These are phyloP conservation scores for Hypercompe scribonia DNA, from an alignment of 2,888 invertebrate genomes.

Conservation along the genomic window DNA sequence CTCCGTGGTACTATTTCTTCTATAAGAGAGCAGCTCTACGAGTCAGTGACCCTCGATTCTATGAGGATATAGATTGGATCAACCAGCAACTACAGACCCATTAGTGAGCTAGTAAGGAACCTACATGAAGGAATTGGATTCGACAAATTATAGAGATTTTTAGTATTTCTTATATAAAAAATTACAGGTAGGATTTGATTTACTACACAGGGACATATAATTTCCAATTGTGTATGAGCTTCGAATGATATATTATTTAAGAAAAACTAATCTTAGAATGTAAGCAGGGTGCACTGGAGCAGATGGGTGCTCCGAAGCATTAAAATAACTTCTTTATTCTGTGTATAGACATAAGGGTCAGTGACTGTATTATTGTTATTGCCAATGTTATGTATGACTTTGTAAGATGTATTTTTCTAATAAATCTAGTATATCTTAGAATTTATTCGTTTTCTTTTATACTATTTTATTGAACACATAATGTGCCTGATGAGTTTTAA, in stretches of 20 bases:
- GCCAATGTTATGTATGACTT: not conserved
- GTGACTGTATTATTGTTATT: not conserved
- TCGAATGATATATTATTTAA: not conserved
- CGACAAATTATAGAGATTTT: conserved; percentile 16
- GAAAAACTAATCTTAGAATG: conserved; percentile 1
- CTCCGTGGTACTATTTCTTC: conserved; percentile 95
- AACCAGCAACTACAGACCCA: conserved; percentile 83
- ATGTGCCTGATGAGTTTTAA: not conserved
- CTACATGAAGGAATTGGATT: conserved; percentile 10
- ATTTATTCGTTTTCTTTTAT: not conserved
- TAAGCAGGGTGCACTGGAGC: not conserved
- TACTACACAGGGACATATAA: not conserved
- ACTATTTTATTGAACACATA: not conserved
- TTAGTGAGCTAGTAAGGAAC: conserved; percentile 45
- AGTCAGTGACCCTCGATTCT: conserved; percentile 95
- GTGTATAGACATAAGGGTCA: not conserved
- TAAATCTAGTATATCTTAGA: not conserved
- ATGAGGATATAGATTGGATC: conserved; percentile 95
- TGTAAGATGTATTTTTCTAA: not conserved
- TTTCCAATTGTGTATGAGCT: not conserved
- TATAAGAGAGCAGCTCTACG: conserved; percentile 95
- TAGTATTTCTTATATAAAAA: conserved; percentile 9
- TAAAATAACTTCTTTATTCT: not conserved
- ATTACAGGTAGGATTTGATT: not conserved
- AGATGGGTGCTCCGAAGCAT: not conserved